Conservation (phyloP, 2,113 vertebrate species). For the Pteronura brasiliensis region DNA sequence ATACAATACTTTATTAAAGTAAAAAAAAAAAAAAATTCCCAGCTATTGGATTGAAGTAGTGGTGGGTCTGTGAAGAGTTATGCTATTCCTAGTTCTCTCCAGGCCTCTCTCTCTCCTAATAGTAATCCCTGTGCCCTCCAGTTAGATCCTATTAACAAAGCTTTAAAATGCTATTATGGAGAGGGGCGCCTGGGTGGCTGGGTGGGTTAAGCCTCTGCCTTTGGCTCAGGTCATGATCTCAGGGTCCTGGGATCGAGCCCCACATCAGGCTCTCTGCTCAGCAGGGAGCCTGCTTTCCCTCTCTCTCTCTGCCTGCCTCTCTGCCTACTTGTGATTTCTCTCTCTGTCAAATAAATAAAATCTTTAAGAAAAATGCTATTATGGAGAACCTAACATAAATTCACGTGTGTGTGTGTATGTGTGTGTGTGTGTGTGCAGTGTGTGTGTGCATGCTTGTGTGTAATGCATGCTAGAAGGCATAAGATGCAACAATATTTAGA, state of each 20-base stretch:
- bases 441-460: no score
- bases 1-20: background rate
- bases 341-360: no score
- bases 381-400: background rate
- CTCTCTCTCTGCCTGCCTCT: no score
- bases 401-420: background rate
- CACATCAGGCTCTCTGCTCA: no score
- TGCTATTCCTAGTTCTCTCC: background rate
- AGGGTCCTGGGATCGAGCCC: no score
- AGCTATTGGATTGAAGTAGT: background rate
- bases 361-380: no score
- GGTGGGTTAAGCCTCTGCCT: no score
- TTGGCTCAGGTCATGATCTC: no score
- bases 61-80: background rate
- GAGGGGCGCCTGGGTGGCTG: no score
- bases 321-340: no score
- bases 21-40: background rate
- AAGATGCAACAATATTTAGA: background rate
- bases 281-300: no score
- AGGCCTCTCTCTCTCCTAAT: rapidly evolving
- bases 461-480: background rate
- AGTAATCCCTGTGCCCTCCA: no score
- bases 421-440: background rate
- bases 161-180: background rate
- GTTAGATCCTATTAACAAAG: background rate